Evolutionary conservation across 53 echinoderm and acorn worm genomes (phyloP).

Genomic region (Patiria pectinifera): DNA sequence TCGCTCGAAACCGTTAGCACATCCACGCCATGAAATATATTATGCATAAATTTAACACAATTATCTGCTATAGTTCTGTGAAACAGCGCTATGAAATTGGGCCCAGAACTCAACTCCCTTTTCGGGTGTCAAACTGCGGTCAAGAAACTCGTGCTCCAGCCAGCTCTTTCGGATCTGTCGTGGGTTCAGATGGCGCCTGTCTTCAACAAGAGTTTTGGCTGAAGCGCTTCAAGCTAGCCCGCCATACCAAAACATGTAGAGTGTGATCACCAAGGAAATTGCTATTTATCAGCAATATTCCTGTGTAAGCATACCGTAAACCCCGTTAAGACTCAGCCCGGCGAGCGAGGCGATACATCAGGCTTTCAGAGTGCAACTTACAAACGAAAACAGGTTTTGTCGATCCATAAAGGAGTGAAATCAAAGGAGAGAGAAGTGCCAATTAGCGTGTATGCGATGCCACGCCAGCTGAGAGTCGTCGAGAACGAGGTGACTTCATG

Average conservation of each 20-base stretch:
- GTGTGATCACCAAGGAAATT: slow-evolving; percentile 38
- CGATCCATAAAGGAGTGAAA: not conserved
- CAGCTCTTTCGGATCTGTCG: slow-evolving; percentile 40
- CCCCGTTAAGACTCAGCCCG: slow-evolving; percentile 1
- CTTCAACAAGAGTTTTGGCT: not conserved
- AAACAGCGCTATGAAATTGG: not conserved
- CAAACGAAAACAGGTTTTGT: not conserved
- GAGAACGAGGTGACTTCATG: slow-evolving; percentile 44
- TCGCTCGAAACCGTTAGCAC: too few species aligned
- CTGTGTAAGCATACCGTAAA: slow-evolving; percentile 20
- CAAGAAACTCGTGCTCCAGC: not conserved
- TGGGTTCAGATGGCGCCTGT: slow-evolving; percentile 52
- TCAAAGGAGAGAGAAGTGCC: not conserved
- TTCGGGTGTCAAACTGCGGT: not conserved
- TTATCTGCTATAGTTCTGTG: not conserved
- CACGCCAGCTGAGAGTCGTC: slow-evolving; percentile 44
- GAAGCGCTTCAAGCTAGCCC: not conserved
- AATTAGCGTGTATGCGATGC: not conserved
- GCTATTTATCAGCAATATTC: slow-evolving; percentile 49
- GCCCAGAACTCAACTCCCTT: not conserved
- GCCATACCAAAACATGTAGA: not conserved
- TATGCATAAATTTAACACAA: too few species aligned
- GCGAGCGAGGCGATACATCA: not conserved
- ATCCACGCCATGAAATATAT: too few species aligned
- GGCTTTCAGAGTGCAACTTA: not conserved